These are phyloP conservation scores for Archocentrus centrarchus DNA, from an alignment of 2,113 vertebrate species.

Conservation along the genomic window DNA sequence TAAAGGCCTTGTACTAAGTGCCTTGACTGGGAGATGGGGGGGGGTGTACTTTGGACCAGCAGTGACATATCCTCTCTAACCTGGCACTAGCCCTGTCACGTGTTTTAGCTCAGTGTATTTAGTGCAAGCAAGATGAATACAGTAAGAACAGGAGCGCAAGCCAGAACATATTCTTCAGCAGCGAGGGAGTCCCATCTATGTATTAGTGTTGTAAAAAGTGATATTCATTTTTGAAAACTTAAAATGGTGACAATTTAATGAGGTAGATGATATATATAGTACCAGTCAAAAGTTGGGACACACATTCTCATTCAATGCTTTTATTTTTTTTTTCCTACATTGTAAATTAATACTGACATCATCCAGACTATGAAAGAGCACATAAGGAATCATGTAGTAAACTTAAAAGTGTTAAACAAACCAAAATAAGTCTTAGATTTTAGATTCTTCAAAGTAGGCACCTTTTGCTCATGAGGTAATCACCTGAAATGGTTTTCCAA, in stretches of 20 bases:
- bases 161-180: not conserved
- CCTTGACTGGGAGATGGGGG: not conserved
- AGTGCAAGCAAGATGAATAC: conserved; percentile 28
- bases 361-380: no score
- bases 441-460: no score
- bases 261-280: not conserved
- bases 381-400: no score
- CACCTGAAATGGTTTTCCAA: no score
- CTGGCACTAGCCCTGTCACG: conserved; percentile 25
- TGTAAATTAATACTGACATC: no score
- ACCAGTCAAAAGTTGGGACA: no score
- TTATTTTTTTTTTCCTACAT: no score
- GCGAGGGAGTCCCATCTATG: conserved; percentile 7
- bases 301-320: no score
- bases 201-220: not conserved
- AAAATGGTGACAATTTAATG: not conserved
- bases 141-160: not conserved
- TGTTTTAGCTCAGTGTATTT: conserved; percentile 37
- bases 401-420: no score
- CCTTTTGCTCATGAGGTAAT: no score
- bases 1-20: conserved; percentile 28
- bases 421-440: no score
- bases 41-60: not conserved
- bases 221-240: not conserved
- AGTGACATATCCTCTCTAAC: conserved; percentile 34